These are phyloP conservation scores for Leptura quadrifasciata DNA, from an alignment of 2,888 invertebrate species.

Conservation along the genomic window DNA sequence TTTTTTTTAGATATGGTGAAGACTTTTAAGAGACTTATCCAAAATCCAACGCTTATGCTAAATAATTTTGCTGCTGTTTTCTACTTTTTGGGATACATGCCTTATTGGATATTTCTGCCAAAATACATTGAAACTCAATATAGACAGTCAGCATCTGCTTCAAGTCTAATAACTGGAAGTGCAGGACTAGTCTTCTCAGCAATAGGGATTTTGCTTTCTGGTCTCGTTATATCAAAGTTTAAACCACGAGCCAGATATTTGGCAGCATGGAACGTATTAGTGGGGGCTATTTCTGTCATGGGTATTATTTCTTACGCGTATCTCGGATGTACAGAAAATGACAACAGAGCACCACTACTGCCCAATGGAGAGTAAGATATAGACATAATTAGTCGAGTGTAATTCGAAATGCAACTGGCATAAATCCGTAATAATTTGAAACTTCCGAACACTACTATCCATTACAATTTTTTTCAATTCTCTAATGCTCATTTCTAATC, in stretches of 20 bases:
- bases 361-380: constrained; percentile 70
- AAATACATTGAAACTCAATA: constrained; percentile 91
- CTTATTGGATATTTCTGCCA: constrained; percentile 88
- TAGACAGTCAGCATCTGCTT: constrained; percentile 83
- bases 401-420: too few species aligned
- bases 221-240: constrained; percentile 80
- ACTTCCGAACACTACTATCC: too few species aligned
- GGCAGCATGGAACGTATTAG: constrained; percentile 82
- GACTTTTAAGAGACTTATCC: constrained; percentile 79
- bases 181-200: constrained; percentile 83
- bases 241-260: constrained; percentile 81
- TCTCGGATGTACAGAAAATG: constrained; percentile 80
- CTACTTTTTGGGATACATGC: constrained; percentile 83
- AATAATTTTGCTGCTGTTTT: constrained; percentile 85
- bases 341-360: constrained; percentile 74
- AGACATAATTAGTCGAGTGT: too few species aligned
- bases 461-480: too few species aligned
- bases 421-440: too few species aligned
- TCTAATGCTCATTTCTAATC: too few species aligned
- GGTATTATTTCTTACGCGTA: constrained; percentile 81
- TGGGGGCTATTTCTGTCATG: constrained; percentile 79
- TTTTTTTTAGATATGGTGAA: constrained; percentile 77
- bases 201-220: constrained; percentile 81
- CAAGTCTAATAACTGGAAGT: constrained; percentile 84
- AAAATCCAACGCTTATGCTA: constrained; percentile 82